Evolutionary conservation across 2,888 invertebrate species (phyloP).

Genomic region (Ophion ventricosus): DNA sequence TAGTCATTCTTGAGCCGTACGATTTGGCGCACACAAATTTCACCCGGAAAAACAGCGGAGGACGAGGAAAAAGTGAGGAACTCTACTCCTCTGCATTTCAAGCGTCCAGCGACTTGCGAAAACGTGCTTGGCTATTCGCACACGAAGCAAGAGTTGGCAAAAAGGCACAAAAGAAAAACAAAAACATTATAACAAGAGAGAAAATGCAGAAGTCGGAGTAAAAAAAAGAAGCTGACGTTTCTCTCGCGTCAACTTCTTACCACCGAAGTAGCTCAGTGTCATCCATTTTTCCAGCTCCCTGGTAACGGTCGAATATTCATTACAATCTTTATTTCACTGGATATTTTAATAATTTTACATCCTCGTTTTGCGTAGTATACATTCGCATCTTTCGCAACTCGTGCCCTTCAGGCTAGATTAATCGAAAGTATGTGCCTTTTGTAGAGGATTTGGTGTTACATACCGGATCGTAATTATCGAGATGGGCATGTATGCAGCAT

Average conservation of each 20-base stretch:
- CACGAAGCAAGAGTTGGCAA: neutral
- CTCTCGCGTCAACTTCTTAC: neutral
- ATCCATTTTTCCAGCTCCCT: neutral
- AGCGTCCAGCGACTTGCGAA: slow-evolving; percentile 3
- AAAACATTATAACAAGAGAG: neutral
- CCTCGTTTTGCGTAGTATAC: neutral
- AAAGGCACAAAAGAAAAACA: slow-evolving; percentile 4
- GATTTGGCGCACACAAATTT: neutral
- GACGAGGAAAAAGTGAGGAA: slow-evolving; percentile 1
- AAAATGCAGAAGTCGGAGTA: neutral
- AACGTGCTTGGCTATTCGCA: slow-evolving; percentile 10
- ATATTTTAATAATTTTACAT: neutral
- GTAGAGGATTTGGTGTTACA: slow-evolving; percentile 1
- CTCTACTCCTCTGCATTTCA: slow-evolving; percentile 26
- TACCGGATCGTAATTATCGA: slow-evolving; percentile 29
- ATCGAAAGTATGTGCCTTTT: neutral
- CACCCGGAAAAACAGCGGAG: neutral
- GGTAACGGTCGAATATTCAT: neutral
- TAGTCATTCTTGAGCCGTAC: neutral
- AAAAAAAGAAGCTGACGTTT: neutral
- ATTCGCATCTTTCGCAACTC: neutral
- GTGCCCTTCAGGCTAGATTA: neutral
- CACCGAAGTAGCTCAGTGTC: neutral
- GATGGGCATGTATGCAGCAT: slow-evolving; percentile 5
- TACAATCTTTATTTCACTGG: neutral